These are phyloP conservation scores for Alosa alosa DNA, from an alignment of 2,113 vertebrate genomes.

Conservation along the genomic window DNA sequence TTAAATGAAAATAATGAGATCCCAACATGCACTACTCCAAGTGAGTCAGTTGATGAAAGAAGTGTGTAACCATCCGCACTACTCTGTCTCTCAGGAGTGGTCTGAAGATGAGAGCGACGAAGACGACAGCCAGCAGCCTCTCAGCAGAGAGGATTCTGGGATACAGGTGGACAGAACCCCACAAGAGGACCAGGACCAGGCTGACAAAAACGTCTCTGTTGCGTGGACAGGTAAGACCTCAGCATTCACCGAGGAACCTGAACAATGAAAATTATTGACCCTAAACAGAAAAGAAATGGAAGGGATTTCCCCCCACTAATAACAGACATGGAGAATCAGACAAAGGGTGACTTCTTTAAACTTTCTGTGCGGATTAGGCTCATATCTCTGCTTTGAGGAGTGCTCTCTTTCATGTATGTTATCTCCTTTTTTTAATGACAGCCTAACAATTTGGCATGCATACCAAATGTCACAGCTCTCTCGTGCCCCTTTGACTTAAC, in stretches of 20 bases:
- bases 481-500: not conserved
- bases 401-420: not conserved
- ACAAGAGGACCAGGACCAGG: conserved; percentile 83
- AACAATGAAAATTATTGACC: not conserved
- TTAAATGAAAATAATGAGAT: not conserved
- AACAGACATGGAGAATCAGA: not conserved
- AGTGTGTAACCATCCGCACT: not conserved
- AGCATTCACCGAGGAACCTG: not conserved
- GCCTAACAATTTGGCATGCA: not conserved
- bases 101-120: conserved; percentile 92
- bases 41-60: not conserved
- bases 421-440: not conserved
- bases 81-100: conserved; percentile 77
- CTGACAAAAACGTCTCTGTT: conserved; percentile 73
- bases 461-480: not conserved
- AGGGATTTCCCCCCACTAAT: not conserved
- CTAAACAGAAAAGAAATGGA: not conserved
- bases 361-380: not conserved
- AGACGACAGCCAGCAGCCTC: conserved; percentile 81
- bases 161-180: conserved; percentile 95
- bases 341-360: not conserved
- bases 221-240: conserved; percentile 66
- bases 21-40: not conserved
- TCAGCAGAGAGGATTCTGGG: conserved; percentile 95
- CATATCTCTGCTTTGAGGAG: not conserved